phyloP scores from a whole-genome alignment of 1,140 invertebrate genomes.

The Cydia strobilella region DNA sequence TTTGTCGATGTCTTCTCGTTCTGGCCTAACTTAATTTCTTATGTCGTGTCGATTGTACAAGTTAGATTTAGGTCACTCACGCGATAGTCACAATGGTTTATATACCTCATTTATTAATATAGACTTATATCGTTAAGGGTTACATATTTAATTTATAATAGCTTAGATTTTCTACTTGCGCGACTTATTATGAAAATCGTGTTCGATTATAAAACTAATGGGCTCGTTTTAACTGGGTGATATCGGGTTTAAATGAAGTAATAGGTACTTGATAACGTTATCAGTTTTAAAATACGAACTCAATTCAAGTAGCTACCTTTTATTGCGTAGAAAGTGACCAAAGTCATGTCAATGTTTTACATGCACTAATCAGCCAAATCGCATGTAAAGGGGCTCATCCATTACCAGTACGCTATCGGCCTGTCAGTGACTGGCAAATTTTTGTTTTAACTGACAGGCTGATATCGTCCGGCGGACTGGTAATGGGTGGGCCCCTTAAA shows the following conservation, averaged over 20 bases:
- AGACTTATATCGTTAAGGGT: constrained; percentile 61
- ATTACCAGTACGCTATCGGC: no score
- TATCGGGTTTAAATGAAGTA: background rate
- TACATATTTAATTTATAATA: constrained; percentile 63
- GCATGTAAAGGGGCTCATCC: no score
- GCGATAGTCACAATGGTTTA: constrained; percentile 76
- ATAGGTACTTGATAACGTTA: background rate
- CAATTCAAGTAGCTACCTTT: background rate
- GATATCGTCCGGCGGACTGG: no score
- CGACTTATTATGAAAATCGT: constrained; percentile 37
- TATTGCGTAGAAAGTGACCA: background rate
- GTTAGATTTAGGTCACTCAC: constrained; percentile 57
- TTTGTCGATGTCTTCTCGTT: background rate
- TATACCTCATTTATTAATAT: constrained; percentile 75
- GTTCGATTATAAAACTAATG: background rate
- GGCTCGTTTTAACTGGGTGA: background rate
- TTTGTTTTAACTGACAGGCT: no score
- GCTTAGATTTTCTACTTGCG: constrained; percentile 34
- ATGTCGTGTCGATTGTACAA: constrained; percentile 54
- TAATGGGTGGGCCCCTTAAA: no score
- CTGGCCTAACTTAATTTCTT: constrained; percentile 2
- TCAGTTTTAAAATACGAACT: constrained; percentile 5
- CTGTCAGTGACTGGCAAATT: no score
- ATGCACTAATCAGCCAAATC: background rate
- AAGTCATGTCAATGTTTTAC: background rate